These are phyloP conservation scores for Tinea semifulvella DNA, from an alignment of 2,888 invertebrate species.

Conservation along the genomic window DNA sequence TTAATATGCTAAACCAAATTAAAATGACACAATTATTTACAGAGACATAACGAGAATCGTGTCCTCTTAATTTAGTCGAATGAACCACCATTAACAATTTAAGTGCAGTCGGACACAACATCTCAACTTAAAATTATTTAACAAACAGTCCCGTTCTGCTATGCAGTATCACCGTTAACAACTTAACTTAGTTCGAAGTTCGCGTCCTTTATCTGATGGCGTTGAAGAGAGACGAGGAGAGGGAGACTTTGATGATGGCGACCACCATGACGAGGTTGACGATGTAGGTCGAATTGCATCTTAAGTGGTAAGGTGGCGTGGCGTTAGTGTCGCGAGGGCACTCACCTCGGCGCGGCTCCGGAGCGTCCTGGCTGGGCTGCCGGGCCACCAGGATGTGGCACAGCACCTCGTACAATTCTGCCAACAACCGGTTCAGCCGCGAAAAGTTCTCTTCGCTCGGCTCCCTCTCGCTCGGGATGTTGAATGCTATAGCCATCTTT, in stretches of 20 bases:
- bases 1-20: slow-evolving; percentile 29
- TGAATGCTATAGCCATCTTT: slow-evolving; percentile 69
- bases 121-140: slow-evolving; percentile 61
- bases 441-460: slow-evolving; percentile 66
- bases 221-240: slow-evolving; percentile 62
- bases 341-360: slow-evolving; percentile 55
- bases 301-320: slow-evolving; percentile 63
- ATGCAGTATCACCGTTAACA: slow-evolving; percentile 62
- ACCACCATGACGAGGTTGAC: slow-evolving; percentile 63
- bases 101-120: slow-evolving; percentile 67
- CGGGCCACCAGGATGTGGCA: slow-evolving; percentile 64
- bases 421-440: slow-evolving; percentile 63
- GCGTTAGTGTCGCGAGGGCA: slow-evolving; percentile 56
- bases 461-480: slow-evolving; percentile 65
- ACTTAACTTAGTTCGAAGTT: slow-evolving; percentile 43
- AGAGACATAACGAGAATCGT: slow-evolving; percentile 26
- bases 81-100: slow-evolving; percentile 59
- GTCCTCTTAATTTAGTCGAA: slow-evolving; percentile 15
- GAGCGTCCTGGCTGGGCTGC: slow-evolving; percentile 56
- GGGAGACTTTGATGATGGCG: slow-evolving; percentile 60
- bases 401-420: slow-evolving; percentile 64
- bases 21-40: slow-evolving; percentile 28
- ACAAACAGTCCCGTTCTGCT: slow-evolving; percentile 54
- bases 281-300: slow-evolving; percentile 68
- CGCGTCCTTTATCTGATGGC: slow-evolving; percentile 53